Evolutionary conservation across 2,113 vertebrate species (phyloP).

Genomic region (Engraulis encrasicolus): DNA sequence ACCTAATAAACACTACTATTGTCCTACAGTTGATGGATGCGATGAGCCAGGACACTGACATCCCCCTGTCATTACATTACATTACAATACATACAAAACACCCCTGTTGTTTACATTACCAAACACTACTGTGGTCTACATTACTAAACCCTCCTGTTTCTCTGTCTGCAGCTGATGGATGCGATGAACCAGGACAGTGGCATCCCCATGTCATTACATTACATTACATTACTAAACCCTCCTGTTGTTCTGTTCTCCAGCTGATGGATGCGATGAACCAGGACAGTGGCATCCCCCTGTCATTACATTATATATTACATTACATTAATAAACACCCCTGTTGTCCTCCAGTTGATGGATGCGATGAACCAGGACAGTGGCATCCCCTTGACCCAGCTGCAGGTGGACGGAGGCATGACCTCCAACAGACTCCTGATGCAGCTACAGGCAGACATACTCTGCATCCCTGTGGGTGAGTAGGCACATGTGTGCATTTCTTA

Average conservation of each 20-base stretch:
- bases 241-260: constrained; percentile 70
- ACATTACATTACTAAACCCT: no score
- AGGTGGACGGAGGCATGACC: constrained; percentile 96
- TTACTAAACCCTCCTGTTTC: not conserved
- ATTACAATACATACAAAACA: no score
- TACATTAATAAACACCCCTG: not conserved
- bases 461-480: constrained; percentile 88
- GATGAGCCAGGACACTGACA: constrained; percentile 94
- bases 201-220: no score
- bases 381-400: constrained; percentile 85
- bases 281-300: no score
- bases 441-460: constrained; percentile 94
- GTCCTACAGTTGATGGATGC: constrained; percentile 89
- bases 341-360: constrained; percentile 86
- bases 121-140: no score
- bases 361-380: constrained; percentile 96
- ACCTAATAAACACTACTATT: not conserved
- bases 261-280: no score
- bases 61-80: no score
- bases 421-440: constrained; percentile 93
- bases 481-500: not conserved
- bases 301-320: no score
- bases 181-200: no score
- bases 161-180: constrained; percentile 87
- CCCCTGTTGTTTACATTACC: no score